These are phyloP conservation scores for Spilarctia lutea DNA, from an alignment of 2,888 invertebrate species.

Conservation along the genomic window DNA sequence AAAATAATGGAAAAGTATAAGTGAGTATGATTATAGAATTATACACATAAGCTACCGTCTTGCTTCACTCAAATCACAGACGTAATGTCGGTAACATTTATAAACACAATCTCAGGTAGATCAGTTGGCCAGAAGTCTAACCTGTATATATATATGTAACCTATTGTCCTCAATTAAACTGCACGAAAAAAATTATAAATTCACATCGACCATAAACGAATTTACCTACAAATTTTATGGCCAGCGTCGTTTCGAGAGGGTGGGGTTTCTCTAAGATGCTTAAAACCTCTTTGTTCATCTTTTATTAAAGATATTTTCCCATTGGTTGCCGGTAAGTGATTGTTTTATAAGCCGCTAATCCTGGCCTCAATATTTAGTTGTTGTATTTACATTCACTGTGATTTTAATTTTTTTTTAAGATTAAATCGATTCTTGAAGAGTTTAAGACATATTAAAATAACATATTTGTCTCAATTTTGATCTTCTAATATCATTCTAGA, in stretches of 20 bases:
- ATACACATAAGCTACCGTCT: no score
- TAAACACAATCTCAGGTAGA: background rate
- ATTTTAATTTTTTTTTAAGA: background rate
- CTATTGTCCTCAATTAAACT: background rate
- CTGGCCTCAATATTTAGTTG: conserved; percentile 1
- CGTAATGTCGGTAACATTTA: no score
- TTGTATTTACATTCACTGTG: conserved; percentile 1
- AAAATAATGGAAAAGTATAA: no score
- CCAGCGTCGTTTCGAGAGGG: background rate
- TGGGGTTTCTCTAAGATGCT: background rate
- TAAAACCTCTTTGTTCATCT: background rate
- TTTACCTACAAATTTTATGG: conserved; percentile 30
- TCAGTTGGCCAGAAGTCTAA: background rate
- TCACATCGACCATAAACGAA: conserved; percentile 13
- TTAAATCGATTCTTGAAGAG: background rate
- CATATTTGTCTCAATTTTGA: background rate
- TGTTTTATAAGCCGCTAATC: conserved; percentile 12
- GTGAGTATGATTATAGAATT: no score
- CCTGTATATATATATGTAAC: no score
- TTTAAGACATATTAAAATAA: background rate
- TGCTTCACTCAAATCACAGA: background rate
- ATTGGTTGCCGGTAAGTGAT: conserved; percentile 10
- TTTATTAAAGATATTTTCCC: conserved; percentile 2
- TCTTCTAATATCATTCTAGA: background rate
- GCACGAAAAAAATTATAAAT: conserved; percentile 19